Evolutionary conservation across 2,113 vertebrate genomes (phyloP).

Genomic region (Tichodroma muraria): DNA sequence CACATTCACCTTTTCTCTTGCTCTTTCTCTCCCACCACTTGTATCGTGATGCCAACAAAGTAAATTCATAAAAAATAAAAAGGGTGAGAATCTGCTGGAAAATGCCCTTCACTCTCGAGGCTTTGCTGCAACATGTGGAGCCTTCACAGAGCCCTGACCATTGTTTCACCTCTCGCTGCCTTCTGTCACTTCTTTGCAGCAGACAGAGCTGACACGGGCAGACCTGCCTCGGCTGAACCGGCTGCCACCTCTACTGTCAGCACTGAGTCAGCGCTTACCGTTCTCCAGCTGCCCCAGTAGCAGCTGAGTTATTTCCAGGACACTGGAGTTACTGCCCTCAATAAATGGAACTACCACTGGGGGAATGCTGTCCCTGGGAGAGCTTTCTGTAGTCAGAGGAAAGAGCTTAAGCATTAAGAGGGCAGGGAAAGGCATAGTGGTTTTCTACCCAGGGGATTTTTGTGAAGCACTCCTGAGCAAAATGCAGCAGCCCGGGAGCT

Average conservation of each 20-base stretch:
- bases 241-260: neutral
- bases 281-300: neutral
- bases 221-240: neutral
- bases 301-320: neutral
- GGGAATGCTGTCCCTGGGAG: neutral
- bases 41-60: neutral
- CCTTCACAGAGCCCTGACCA: neutral
- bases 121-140: neutral
- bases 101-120: neutral
- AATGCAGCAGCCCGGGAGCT: neutral
- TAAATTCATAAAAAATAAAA: neutral
- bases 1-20: neutral
- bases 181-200: neutral
- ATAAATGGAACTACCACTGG: neutral
- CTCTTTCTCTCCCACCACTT: neutral
- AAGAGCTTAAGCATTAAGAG: neutral
- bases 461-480: neutral
- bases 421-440: neutral
- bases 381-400: neutral
- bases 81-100: neutral
- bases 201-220: neutral
- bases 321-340: neutral
- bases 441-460: neutral
- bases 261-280: neutral
- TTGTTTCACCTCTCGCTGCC: neutral